These are phyloP conservation scores for Phytoseiulus persimilis DNA, from an alignment of 2,888 invertebrate genomes.

Conservation along the genomic window DNA sequence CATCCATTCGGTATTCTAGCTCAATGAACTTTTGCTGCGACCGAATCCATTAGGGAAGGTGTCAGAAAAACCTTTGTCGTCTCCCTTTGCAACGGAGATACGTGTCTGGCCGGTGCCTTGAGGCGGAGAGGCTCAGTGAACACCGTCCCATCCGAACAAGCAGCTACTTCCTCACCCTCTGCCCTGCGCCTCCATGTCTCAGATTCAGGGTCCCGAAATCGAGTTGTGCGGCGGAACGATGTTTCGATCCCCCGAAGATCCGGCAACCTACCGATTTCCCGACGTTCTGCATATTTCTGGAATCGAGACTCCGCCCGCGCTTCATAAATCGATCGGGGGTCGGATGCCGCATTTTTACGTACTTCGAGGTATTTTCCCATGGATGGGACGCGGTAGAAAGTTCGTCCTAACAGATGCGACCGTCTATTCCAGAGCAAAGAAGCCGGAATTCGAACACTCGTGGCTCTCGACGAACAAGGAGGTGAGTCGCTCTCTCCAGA, in stretches of 20 bases:
- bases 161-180: background rate
- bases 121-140: background rate
- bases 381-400: no score
- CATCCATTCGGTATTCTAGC: background rate
- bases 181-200: no score
- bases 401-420: no score
- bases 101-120: background rate
- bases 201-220: no score
- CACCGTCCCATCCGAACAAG: background rate
- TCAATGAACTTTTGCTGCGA: background rate
- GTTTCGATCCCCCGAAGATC: no score
- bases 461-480: constrained; percentile 99
- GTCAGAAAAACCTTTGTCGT: background rate
- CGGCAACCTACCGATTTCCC: no score
- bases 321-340: no score
- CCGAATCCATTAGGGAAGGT: background rate
- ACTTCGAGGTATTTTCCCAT: no score
- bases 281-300: no score
- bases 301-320: no score
- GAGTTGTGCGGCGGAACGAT: no score
- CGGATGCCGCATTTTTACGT: no score
- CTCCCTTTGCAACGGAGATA: background rate
- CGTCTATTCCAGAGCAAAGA: constrained; percentile 83
- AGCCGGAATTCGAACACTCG: constrained; percentile 98
- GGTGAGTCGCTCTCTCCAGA: constrained; percentile 65